phyloP scores from a whole-genome alignment of 2,113 vertebrate genomes.

The Ceuthmochares aereus region DNA sequence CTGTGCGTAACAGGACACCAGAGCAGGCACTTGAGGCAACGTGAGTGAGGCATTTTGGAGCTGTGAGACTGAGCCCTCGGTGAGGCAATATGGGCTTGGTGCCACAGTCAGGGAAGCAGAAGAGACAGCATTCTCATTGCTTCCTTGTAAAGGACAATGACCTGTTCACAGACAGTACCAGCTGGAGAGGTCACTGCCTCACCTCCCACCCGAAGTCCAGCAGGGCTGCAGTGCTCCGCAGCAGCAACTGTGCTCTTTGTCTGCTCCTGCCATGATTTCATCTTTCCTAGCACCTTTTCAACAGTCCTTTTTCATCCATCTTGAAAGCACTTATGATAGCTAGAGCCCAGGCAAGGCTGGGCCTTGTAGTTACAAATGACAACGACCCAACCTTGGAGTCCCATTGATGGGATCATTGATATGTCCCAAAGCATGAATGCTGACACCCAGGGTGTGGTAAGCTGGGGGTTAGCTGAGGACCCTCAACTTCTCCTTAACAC shows the following conservation, averaged over 20 bases:
- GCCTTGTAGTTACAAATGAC: neutral
- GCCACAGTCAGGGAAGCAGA: neutral
- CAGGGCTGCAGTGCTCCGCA: fast-evolving
- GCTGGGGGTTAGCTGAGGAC: constrained; percentile 1
- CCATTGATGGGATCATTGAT: fast-evolving
- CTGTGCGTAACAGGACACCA: neutral
- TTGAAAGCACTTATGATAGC: fast-evolving
- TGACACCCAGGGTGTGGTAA: neutral
- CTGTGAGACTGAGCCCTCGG: neutral
- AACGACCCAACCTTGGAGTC: neutral
- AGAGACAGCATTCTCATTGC: neutral
- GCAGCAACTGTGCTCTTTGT: neutral
- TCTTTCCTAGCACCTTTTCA: neutral
- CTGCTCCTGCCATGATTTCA: neutral
- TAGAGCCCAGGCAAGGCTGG: neutral
- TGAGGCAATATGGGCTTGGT: neutral
- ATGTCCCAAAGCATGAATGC: fast-evolving
- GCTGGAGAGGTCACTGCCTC: neutral
- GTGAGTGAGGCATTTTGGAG: neutral
- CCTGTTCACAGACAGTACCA: neutral
- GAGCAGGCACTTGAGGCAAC: neutral
- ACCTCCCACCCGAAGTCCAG: neutral
- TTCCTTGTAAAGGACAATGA: constrained; percentile 21
- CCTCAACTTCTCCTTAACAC: neutral
- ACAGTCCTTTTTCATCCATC: neutral